Percentiles rank a stretch among this genome's conserved stretches.
phyloP scores from a whole-genome alignment of 2,888 invertebrate genomes.

The Subacronicta megacephala region DNA sequence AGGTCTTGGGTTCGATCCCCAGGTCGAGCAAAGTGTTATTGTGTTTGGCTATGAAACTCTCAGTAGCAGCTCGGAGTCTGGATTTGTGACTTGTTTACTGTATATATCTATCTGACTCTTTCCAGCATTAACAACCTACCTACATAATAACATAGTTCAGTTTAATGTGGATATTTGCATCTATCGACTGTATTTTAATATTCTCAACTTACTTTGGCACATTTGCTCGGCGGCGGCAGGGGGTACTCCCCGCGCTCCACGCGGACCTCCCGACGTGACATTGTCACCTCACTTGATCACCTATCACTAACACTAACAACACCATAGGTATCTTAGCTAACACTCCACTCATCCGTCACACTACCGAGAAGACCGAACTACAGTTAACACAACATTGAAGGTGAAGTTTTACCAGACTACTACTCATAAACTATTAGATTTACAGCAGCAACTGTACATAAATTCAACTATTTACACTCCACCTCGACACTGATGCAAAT shows the following conservation, averaged over 20 bases:
- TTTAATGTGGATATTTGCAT: too few species aligned
- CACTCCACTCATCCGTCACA: constrained; percentile 9
- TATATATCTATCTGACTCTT: too few species aligned
- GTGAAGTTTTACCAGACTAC: not conserved
- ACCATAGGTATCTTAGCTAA: not conserved
- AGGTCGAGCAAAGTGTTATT: too few species aligned
- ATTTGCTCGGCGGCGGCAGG: constrained; percentile 82
- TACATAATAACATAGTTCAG: too few species aligned
- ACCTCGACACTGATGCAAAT: constrained; percentile 14
- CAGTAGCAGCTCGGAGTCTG: too few species aligned
- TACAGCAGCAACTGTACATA: constrained; percentile 10
- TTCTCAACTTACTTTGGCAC: constrained; percentile 77
- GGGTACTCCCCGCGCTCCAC: constrained; percentile 70
- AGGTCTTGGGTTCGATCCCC: too few species aligned
- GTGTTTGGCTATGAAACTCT: too few species aligned
- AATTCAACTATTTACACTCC: constrained; percentile 30
- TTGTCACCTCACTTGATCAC: constrained; percentile 39
- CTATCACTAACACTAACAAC: constrained; percentile 6
- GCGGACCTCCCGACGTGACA: constrained; percentile 77
- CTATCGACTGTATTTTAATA: too few species aligned
- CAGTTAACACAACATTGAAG: not conserved
- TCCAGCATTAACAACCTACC: too few species aligned
- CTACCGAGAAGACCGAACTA: not conserved
- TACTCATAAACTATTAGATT: not conserved
- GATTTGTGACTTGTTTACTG: too few species aligned